phyloP scores from a whole-genome alignment of 2,113 vertebrate species.

The Triplophysa rosa region DNA sequence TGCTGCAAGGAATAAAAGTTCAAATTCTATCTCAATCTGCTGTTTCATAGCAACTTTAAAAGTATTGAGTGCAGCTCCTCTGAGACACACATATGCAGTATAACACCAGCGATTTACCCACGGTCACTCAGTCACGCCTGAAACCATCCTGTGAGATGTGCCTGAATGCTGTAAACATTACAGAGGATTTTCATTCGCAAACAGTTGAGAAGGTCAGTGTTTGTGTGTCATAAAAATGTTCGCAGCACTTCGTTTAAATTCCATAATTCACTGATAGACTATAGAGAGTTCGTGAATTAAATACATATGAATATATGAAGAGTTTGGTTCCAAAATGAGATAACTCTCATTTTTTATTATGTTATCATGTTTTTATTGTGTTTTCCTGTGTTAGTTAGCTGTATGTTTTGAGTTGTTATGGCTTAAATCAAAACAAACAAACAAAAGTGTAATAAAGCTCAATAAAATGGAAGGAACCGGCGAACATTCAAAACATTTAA shows the following conservation, averaged over 20 bases:
- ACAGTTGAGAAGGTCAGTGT: neutral
- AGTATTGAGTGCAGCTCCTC: neutral
- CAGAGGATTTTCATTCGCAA: neutral
- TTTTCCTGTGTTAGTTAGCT: too few relatives aligned
- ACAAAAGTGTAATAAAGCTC: too few relatives aligned
- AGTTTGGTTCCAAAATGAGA: too few relatives aligned
- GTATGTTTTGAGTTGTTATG: too few relatives aligned
- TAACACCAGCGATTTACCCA: slow-evolving; percentile 32
- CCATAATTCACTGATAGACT: neutral
- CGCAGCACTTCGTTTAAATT: neutral
- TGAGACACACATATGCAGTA: slow-evolving; percentile 11
- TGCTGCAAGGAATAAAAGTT: slow-evolving; percentile 29
- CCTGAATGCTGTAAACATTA: slow-evolving; percentile 22
- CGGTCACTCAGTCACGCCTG: neutral
- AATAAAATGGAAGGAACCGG: too few relatives aligned
- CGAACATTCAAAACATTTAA: too few relatives aligned
- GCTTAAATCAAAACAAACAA: neutral
- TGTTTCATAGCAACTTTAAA: slow-evolving; percentile 42
- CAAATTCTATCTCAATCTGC: slow-evolving; percentile 43
- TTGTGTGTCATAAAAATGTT: neutral
- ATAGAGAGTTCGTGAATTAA: neutral
- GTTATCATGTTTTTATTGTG: too few relatives aligned
- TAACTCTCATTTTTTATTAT: too few relatives aligned
- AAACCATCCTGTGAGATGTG: slow-evolving; percentile 21
- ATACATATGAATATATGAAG: neutral